Conservation (phyloP, 2,888 invertebrate species). For the Cheilosia scutellata region DNA sequence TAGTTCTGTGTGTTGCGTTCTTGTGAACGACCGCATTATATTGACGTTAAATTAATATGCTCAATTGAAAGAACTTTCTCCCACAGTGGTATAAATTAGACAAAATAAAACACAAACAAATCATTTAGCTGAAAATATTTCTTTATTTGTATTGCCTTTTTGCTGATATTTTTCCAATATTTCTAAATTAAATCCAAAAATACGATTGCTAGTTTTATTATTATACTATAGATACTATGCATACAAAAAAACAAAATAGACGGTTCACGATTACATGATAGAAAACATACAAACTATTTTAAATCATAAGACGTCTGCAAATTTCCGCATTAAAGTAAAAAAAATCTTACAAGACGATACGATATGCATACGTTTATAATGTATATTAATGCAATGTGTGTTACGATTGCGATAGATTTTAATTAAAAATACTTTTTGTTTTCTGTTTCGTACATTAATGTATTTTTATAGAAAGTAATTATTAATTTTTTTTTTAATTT, state of each 20-base stretch:
- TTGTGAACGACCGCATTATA: too few relatives aligned
- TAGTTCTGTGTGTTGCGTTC: too few relatives aligned
- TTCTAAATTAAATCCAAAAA: constrained; percentile 64
- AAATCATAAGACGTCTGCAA: constrained; percentile 47
- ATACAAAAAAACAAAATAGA: constrained; percentile 48
- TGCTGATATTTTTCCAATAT: constrained; percentile 21
- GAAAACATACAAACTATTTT: constrained; percentile 45
- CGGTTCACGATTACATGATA: constrained; percentile 49
- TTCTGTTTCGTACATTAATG: background rate
- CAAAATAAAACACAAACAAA: constrained; percentile 10
- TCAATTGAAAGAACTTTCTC: too few relatives aligned
- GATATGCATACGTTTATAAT: constrained; percentile 24
- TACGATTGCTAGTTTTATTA: constrained; percentile 48
- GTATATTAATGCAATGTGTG: constrained; percentile 23
- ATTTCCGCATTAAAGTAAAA: constrained; percentile 42
- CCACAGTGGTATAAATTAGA: background rate
- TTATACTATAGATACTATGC: constrained; percentile 24
- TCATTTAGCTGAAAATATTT: constrained; percentile 56
- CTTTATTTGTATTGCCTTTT: constrained; percentile 42
- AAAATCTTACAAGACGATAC: constrained; percentile 50
- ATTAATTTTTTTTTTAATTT: constrained; percentile 6
- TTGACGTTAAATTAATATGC: too few relatives aligned
- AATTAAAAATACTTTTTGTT: constrained; percentile 41
- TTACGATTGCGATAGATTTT: constrained; percentile 22
- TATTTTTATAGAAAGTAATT: constrained; percentile 37